phyloP scores from a whole-genome alignment of 2,113 vertebrate species.

The Corythaeola cristata region DNA sequence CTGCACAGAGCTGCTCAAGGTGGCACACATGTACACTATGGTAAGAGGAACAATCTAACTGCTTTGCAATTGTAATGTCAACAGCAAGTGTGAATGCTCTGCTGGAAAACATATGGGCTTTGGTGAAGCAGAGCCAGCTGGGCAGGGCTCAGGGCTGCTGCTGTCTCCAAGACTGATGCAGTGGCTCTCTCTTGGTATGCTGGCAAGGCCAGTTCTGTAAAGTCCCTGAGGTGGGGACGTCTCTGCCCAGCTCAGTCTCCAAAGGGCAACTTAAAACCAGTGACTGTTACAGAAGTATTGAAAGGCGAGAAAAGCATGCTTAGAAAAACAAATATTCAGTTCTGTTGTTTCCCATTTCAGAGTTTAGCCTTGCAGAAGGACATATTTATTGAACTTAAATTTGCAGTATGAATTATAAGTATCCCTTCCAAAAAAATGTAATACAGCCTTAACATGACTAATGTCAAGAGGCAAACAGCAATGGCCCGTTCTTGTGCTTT shows the following conservation, averaged over 20 bases:
- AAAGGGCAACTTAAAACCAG: not conserved
- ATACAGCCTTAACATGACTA: not conserved
- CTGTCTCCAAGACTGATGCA: not conserved
- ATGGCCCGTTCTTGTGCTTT: not conserved
- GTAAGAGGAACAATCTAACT: conserved; percentile 68
- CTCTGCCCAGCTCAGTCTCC: not conserved
- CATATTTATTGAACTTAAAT: not conserved
- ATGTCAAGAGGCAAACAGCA: not conserved
- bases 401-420: rapidly evolving
- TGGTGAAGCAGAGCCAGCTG: not conserved
- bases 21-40: conserved; percentile 95
- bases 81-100: not conserved
- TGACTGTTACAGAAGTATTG: not conserved
- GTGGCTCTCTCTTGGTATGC: not conserved
- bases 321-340: not conserved
- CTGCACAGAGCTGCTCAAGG: conserved; percentile 89
- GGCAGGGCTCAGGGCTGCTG: not conserved
- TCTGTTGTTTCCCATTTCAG: rapidly evolving
- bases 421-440: not conserved
- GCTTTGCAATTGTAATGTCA: not conserved
- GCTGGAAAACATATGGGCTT: not conserved
- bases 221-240: not conserved
- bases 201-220: not conserved
- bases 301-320: not conserved
- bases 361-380: not conserved